phyloP scores from a whole-genome alignment of 92 coral and sea anemone genomes.

The Actinostola sp. region DNA sequence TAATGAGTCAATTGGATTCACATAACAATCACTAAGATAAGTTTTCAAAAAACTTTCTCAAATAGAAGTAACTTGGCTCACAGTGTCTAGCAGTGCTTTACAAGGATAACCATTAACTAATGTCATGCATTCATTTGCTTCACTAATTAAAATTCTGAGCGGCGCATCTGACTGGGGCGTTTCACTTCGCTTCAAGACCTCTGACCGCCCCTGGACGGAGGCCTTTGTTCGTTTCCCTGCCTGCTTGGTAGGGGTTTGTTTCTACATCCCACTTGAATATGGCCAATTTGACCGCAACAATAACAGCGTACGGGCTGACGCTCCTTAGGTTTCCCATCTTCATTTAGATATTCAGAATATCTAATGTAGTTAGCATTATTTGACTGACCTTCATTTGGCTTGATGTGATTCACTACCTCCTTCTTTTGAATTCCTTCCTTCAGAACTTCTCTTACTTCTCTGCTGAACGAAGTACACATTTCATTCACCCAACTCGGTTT shows the following conservation, averaged over 20 bases:
- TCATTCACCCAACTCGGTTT: not conserved
- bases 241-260: conserved; percentile 24
- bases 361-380: not conserved
- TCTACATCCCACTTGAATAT: conserved; percentile 41
- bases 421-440: no score
- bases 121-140: conserved; percentile 48
- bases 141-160: conserved; percentile 32
- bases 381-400: conserved; percentile 3
- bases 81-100: conserved; percentile 52
- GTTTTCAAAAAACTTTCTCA: conserved; percentile 28
- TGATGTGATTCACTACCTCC: no score
- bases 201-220: conserved; percentile 47
- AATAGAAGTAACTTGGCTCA: conserved; percentile 52
- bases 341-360: not conserved
- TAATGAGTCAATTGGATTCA: conserved; percentile 8
- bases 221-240: conserved; percentile 38
- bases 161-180: conserved; percentile 11
- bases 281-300: conserved; percentile 60
- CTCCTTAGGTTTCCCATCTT: not conserved
- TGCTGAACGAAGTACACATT: not conserved
- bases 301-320: conserved; percentile 28
- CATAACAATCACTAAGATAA: conserved; percentile 8
- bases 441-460: not conserved
- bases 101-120: conserved; percentile 19
- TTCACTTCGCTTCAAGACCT: conserved; percentile 24